Conservation (phyloP, 2,113 vertebrate genomes). For the Hystrix cristata region DNA sequence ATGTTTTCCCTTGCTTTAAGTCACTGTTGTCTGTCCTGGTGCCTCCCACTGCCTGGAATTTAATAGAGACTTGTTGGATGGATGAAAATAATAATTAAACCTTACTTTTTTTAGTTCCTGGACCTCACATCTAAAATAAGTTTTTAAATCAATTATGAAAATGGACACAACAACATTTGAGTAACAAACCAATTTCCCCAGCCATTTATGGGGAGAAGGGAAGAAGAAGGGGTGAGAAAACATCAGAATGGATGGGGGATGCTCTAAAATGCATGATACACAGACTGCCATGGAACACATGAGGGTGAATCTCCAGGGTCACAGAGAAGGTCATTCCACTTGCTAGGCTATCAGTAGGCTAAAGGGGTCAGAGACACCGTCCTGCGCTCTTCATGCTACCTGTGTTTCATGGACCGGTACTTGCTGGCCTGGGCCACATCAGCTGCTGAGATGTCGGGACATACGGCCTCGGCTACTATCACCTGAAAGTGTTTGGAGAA, state of each 20-base stretch:
- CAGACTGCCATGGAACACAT: background rate
- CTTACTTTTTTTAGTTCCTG: background rate
- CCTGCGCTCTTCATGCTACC: background rate
- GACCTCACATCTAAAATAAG: background rate
- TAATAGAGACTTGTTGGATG: background rate
- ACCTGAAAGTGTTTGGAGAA: background rate
- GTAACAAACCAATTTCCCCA: background rate
- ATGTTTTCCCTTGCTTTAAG: background rate
- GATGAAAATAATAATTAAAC: slow-evolving; percentile 4
- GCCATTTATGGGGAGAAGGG: background rate
- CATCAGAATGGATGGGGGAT: no score
- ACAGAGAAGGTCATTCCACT: background rate
- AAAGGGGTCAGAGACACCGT: background rate
- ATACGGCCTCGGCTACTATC: background rate
- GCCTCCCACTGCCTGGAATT: background rate
- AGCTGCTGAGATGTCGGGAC: background rate
- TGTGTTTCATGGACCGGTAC: background rate
- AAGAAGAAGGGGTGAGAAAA: background rate
- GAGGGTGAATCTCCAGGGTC: background rate
- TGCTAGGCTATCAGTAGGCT: background rate
- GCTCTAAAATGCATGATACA: background rate
- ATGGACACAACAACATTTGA: background rate
- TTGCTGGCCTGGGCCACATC: background rate
- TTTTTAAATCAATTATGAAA: slow-evolving; percentile 13
- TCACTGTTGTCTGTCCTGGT: background rate